Percentiles rank a stretch among this genome's conserved stretches.
Conservation (phyloP, 2,113 vertebrate species). For the Myrmecobius fasciatus region DNA sequence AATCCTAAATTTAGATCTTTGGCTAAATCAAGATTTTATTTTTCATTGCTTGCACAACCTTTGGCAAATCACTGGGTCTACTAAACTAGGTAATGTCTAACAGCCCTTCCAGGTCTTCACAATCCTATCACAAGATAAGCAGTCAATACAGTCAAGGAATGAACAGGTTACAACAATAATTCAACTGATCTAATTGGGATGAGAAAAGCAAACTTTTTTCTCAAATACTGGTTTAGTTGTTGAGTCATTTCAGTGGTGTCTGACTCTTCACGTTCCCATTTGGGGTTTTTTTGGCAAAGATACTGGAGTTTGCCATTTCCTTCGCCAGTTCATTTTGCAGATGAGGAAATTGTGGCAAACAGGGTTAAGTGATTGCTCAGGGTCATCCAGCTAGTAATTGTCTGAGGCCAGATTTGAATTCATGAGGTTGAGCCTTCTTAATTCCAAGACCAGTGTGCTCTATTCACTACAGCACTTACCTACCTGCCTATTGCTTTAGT, state of each 20-base stretch:
- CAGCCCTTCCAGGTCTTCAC: not conserved
- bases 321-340: not conserved
- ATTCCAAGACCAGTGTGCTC: too few species aligned
- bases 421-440: too few species aligned
- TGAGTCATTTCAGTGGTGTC: not conserved
- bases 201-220: not conserved
- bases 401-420: too few species aligned
- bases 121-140: not conserved
- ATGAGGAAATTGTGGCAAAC: not conserved
- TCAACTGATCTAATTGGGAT: not conserved
- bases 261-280: not conserved
- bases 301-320: not conserved
- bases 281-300: not conserved
- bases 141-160: not conserved
- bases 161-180: not conserved
- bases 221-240: not conserved
- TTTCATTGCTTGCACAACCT: not conserved
- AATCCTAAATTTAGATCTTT: not conserved
- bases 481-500: too few species aligned
- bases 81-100: not conserved
- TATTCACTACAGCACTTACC: too few species aligned
- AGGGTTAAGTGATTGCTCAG: too few species aligned
- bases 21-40: not conserved
- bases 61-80: not conserved
- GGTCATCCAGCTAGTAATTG: too few species aligned